Base-by-base conservation (phyloP, 2,888 invertebrate genomes). In the Ophion ellenae region DNA sequence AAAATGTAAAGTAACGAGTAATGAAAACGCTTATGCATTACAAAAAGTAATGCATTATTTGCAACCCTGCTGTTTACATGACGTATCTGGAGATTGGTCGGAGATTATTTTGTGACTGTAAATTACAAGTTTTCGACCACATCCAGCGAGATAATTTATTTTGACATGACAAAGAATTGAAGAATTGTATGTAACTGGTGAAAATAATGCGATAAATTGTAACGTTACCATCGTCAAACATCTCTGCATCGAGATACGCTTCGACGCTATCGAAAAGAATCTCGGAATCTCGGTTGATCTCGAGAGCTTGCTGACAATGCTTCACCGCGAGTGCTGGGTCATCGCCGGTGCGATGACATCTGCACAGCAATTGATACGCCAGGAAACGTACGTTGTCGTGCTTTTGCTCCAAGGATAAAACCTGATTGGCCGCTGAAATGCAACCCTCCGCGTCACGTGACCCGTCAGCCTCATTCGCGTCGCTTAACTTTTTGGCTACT, bases 261-360 rank as follows among this genome's bases (percentile, higher is more conserved):
- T 99, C 99, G 0, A 97, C 99, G 88, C 97, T 96, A 94, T 99
- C 98, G 94, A 99, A 99, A 88, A 97, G 96, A 81, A 97, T 95
- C 83, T 96, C 96, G 20, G 97, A 96, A 92, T 98, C 97, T 57
- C 96, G 96, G 90, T 95, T 96, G 85, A 97, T 95, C 86, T 96
- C 96, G 80, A 99, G 94, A 36, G 99, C 98, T 73, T 96, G 96
- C 71, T 96, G 96, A 94, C 99, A 99, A 79, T 96, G 95, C 24
- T 95, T 92, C 83, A 99, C 94, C 32, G 98, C 98, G 89, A 97
- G 96, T 1, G 95, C 94, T 80, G 96, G 94, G 91, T 97, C 96
- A 89, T 97, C 97, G 89, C 96, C 96, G 94, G 97, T 95, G 1
- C 94, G 94, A 78, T 96, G 96, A 93, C 99, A 99, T 87, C 96